Base-by-base conservation (phyloP, 2,797 vertebrate species). In the Crocidura indochinensis region DNA sequence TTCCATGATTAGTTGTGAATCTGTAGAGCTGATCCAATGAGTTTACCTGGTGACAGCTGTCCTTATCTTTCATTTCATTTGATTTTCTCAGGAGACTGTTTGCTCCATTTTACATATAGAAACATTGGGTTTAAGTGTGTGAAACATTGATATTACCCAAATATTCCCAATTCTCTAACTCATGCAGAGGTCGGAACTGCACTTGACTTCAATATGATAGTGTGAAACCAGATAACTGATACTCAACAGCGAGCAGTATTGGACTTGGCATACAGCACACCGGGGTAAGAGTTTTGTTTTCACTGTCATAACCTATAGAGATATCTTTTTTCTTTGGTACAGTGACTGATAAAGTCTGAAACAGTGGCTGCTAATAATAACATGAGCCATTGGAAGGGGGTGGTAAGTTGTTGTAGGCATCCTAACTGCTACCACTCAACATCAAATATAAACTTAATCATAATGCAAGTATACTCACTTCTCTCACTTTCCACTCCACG, bases 261-360 rank as follows among this genome's bases (percentile, higher is more conserved):
- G 46, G 19, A 79, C 65, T 76, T 80, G 44, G 46, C 38, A 65
- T 2, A 29, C 1, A 47, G 10, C 62, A 12, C 2, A 88, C 62
- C 78, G 53, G 9, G 31, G 4, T 64, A 19, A 87, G 8, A 46
- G 64, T 44, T 93, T 84, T 78, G 29, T 91, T 88, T n/a, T 91
- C 49, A 68, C 9, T 76, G 49, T 29, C 11, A 26, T 60, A 79
- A 3, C 8, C 8, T 73, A 10, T 14, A 72, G 67, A 65, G 11
- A 0, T 26, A 46, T 79, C 78, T 68, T 88, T 78, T 62, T 24
- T 26, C 3, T 77, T 88, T 69, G 47, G 24, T 38, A 49, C 14
- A 56, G 29, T 67, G 26, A 81, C 65, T 88, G 51, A 27, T 26
- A 73, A n/a, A 72, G 10, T 26, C 71, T 31, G 44, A 53, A 22